phyloP scores from a whole-genome alignment of 2,797 vertebrate species.

The Trachurus trachurus region DNA sequence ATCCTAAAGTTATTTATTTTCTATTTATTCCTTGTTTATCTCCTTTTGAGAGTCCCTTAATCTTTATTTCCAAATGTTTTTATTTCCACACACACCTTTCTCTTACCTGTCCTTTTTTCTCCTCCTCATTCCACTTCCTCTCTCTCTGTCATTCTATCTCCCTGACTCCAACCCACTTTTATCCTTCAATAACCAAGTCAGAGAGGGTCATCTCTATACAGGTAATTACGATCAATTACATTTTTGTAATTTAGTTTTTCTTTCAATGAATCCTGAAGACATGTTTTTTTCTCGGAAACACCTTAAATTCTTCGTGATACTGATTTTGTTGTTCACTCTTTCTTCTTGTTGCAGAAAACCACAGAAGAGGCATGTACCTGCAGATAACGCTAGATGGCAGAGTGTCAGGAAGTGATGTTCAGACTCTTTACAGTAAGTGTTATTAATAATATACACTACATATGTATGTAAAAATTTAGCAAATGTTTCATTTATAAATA shows the following conservation, averaged over 20 bases:
- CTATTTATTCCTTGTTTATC: conserved; percentile 52
- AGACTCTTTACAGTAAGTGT: conserved; percentile 79
- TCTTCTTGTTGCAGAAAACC: conserved; percentile 73
- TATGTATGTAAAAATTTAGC: neutral
- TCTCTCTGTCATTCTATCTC: conserved; percentile 73
- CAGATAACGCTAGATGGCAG: conserved; percentile 81
- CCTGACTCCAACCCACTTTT: conserved; percentile 80
- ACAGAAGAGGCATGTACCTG: conserved; percentile 80
- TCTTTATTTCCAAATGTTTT: conserved; percentile 66
- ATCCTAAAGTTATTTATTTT: conserved; percentile 42
- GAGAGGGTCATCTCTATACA: conserved; percentile 84
- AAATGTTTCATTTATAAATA: neutral
- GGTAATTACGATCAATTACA: conserved; percentile 66
- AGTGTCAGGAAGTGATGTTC: conserved; percentile 75
- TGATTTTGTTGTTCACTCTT: conserved; percentile 3
- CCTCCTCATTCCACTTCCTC: conserved; percentile 58
- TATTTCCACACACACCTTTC: conserved; percentile 28
- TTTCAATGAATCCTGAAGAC: neutral
- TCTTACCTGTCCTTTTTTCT: conserved; percentile 45
- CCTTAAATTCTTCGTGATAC: neutral
- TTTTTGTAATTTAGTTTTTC: neutral
- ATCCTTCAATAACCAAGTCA: conserved; percentile 74
- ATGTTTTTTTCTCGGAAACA: neutral
- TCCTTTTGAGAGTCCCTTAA: neutral
- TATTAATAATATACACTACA: neutral